These are phyloP conservation scores for Eupristina koningsbergeri DNA, from an alignment of 1,140 invertebrate genomes.

Conservation along the genomic window DNA sequence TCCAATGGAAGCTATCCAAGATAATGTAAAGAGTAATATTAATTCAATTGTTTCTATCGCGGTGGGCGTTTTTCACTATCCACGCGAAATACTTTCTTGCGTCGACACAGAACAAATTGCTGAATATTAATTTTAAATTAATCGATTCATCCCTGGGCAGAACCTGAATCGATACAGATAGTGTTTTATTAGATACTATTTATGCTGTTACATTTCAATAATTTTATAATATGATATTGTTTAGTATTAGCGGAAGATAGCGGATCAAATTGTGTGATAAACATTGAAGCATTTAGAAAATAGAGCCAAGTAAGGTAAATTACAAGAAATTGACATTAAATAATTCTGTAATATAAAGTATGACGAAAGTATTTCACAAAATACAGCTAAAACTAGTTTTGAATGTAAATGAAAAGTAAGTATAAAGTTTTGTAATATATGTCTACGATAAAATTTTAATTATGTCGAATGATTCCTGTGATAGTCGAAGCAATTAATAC, in stretches of 20 bases:
- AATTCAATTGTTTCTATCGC: no score
- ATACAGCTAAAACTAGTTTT: background rate
- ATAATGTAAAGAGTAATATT: no score
- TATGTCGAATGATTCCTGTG: background rate
- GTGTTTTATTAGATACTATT: background rate
- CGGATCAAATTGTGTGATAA: background rate
- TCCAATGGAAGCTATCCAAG: no score
- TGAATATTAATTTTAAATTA: background rate
- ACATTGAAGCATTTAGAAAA: background rate
- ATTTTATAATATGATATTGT: background rate
- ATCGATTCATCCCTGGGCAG: background rate
- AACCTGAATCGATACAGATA: background rate
- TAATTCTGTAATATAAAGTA: slow-evolving; percentile 1
- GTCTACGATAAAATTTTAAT: slow-evolving; percentile 8
- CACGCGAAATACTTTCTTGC: no score
- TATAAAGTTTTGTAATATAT: background rate
- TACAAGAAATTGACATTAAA: slow-evolving; percentile 1
- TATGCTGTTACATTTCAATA: background rate
- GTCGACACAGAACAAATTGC: background rate
- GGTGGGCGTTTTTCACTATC: no score
- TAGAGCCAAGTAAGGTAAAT: background rate
- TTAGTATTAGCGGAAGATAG: background rate
- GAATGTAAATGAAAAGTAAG: background rate
- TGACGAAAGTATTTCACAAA: background rate
- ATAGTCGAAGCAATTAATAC: slow-evolving; percentile 11